Evolutionary conservation across 2,797 vertebrate species (phyloP).

Genomic region (Hyperoplus immaculatus): DNA sequence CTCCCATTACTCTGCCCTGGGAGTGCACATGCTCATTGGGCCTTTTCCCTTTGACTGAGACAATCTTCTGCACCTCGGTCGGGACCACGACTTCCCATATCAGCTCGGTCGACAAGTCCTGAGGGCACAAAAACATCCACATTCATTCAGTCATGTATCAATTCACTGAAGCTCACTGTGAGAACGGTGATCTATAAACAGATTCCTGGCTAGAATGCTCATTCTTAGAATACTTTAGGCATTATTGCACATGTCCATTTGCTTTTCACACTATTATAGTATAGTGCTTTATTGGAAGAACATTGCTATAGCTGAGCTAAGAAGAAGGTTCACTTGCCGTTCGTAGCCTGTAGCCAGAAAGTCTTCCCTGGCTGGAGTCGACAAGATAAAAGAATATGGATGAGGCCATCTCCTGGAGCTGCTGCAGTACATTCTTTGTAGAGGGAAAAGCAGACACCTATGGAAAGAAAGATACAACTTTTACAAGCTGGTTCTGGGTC

Average conservation of each 20-base stretch:
- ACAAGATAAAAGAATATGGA: slow-evolving; percentile 95
- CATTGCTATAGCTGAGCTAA: background rate
- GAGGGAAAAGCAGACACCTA: slow-evolving; percentile 96
- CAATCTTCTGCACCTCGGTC: slow-evolving; percentile 91
- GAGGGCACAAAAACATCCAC: slow-evolving; percentile 24
- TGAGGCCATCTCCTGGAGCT: slow-evolving; percentile 92
- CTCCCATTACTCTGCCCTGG: slow-evolving; percentile 98
- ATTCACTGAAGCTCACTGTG: background rate
- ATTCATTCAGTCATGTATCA: background rate
- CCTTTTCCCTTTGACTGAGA: slow-evolving; percentile 93
- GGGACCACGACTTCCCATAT: slow-evolving; percentile 95
- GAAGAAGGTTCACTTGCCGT: slow-evolving; percentile 81
- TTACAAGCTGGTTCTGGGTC: rapidly evolving
- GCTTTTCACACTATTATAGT: background rate
- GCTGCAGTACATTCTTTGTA: slow-evolving; percentile 94
- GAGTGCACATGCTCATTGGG: slow-evolving; percentile 97
- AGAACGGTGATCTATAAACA: background rate
- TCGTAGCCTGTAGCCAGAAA: slow-evolving; percentile 93
- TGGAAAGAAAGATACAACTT: background rate
- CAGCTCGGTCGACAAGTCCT: slow-evolving; percentile 94
- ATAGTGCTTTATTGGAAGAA: background rate
- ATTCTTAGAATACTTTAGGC: background rate
- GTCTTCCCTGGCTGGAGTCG: slow-evolving; percentile 89
- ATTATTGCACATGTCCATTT: background rate
- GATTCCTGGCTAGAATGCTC: background rate